Conservation (phyloP, 2,888 invertebrate species). For the Lasioglossum leucozonium region DNA sequence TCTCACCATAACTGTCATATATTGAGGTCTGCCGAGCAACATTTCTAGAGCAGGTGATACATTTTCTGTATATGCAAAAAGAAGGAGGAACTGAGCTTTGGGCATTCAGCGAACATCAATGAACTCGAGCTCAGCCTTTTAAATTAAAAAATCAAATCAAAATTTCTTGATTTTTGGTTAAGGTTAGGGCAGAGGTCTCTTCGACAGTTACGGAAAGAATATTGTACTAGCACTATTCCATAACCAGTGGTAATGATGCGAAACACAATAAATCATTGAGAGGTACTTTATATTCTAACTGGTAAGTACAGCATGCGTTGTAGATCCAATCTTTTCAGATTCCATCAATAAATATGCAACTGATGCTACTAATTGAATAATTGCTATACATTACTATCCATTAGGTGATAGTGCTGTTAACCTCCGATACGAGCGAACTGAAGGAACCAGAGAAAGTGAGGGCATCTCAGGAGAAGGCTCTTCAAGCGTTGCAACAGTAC, state of each 20-base stretch:
- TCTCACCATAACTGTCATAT: no score
- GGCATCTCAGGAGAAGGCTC: constrained; percentile 96
- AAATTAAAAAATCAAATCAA: no score
- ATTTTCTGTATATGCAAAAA: no score
- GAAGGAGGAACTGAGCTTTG: no score
- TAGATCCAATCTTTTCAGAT: background rate
- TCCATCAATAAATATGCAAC: background rate
- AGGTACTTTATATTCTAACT: background rate
- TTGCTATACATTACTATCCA: background rate
- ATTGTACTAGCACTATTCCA: background rate
- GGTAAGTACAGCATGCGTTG: background rate
- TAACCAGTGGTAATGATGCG: background rate
- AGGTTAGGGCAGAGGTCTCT: no score
- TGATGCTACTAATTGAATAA: background rate
- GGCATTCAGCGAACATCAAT: no score
- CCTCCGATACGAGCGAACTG: constrained; percentile 94
- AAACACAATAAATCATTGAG: background rate
- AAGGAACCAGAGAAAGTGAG: constrained; percentile 97
- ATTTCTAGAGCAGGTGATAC: no score
- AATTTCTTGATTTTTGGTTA: no score
- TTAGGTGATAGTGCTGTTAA: constrained; percentile 82
- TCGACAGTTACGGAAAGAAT: no score
- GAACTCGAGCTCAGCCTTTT: no score
- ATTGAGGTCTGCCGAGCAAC: no score
- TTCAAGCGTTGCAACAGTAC: constrained; percentile 96